Conservation (phyloP, 2,797 vertebrate genomes). For the Anas bernieri region DNA sequence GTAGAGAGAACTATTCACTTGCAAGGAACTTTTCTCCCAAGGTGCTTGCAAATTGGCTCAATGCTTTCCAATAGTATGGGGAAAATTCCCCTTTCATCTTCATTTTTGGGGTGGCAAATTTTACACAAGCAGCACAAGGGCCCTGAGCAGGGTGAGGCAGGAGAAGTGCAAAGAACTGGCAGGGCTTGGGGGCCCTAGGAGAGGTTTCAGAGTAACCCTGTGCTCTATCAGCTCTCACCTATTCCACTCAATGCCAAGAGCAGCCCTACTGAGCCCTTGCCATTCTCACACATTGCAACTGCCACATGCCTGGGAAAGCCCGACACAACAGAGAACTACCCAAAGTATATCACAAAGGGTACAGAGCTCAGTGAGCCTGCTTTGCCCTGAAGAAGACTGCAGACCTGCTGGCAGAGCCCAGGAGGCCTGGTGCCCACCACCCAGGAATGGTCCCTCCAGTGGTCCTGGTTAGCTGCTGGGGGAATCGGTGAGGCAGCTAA, state of each 20-base stretch:
- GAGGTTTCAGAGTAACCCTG: background rate
- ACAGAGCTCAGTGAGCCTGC: background rate
- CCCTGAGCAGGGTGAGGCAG: background rate
- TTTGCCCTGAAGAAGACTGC: background rate
- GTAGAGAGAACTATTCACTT: background rate
- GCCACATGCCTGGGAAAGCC: fast-evolving
- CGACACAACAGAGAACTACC: fast-evolving
- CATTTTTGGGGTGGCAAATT: background rate
- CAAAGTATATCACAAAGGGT: background rate
- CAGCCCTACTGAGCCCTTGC: background rate
- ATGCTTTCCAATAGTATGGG: background rate
- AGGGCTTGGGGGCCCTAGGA: background rate
- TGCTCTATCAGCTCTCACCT: background rate
- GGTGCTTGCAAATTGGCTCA: background rate
- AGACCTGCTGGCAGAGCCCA: background rate
- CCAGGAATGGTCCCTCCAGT: background rate
- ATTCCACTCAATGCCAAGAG: fast-evolving
- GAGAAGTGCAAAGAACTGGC: background rate
- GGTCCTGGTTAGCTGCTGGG: background rate
- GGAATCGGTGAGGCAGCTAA: background rate
- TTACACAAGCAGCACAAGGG: background rate
- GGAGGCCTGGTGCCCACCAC: background rate
- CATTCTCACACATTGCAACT: background rate
- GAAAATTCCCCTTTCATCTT: background rate
- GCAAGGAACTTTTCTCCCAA: background rate